Evolutionary conservation across 2,888 invertebrate species (phyloP), one percentile per base, ranked within the genome.

Genomic region (Synergus gifuensis): DNA sequence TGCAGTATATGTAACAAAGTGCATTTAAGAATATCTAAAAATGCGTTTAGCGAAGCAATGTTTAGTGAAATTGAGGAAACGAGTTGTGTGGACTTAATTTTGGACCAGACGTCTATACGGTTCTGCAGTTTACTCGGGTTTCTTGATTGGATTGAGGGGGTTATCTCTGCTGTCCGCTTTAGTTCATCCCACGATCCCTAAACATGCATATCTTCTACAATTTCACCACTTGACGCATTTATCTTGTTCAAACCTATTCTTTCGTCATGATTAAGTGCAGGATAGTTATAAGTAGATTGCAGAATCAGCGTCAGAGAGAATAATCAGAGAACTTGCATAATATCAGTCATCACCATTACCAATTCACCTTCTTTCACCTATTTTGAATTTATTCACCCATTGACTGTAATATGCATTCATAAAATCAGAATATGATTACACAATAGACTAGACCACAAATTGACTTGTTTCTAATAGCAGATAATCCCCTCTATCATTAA

Each of bases 201-300:
- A 73, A 76, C 67, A 63, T 78, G 69, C 79, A 77, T 60, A 66
- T 83, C 60, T 64, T 73, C 78, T 79, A 78, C 79, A 79, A 54
- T 73, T 78, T 81, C 64, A 78, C 79, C 77, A 82, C 82, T 69
- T 66, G 79, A 69, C 81, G 81, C 77, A 81, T 81, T 81, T 81
- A 81, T 82, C 82, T 78, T 79, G 60, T 54, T 79, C 64, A 78
- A 76, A 54, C 54, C 54, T 54, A 73, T 73, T 73, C 36, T 49
- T 78, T 79, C 62, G 83, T 85, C 83, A 83, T 84, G 84, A 85
- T 85, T 85, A 87, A 85, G 85, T 73, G 84, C 79, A 69, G 54
- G 87, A 87, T 86, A 83, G 83, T 82, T 86, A 85, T 87, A 85
- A 87, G 85, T 87, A 84, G 80, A 78, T 60, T 69, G 73, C 78